phyloP scores from a whole-genome alignment of 2,113 vertebrate genomes.

The Chascanopsetta lugubris region DNA sequence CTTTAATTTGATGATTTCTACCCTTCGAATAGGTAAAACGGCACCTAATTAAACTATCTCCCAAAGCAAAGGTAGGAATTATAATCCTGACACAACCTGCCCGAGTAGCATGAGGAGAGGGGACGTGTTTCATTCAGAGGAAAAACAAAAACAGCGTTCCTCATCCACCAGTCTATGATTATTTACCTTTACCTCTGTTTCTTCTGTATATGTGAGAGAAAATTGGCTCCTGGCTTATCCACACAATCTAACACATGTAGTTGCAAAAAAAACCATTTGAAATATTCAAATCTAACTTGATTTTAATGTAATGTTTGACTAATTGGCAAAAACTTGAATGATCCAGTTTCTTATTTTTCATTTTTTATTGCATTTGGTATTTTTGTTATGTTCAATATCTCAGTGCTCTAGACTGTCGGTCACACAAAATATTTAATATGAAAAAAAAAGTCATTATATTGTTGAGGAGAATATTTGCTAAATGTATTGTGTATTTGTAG shows the following conservation, averaged over 20 bases:
- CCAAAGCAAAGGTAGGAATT: constrained; percentile 17
- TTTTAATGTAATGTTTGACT: not conserved
- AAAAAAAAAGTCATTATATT: not conserved
- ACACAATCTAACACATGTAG: not conserved
- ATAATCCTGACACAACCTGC: constrained; percentile 16
- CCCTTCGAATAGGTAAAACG: too few species aligned
- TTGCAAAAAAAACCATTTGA: not conserved
- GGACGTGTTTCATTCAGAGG: constrained; percentile 4
- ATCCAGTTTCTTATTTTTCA: not conserved
- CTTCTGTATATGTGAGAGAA: not conserved
- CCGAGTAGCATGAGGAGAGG: not conserved
- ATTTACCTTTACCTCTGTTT: constrained; percentile 9
- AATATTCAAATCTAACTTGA: not conserved
- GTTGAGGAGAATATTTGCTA: too few species aligned
- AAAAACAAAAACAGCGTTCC: constrained; percentile 12
- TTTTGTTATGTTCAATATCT: not conserved
- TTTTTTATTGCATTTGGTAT: not conserved
- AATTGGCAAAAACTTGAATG: not conserved
- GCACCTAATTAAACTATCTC: constrained; percentile 18
- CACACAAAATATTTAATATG: not conserved
- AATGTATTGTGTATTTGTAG: too few species aligned
- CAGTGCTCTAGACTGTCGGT: not conserved
- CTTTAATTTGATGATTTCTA: constrained; percentile 50
- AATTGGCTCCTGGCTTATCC: not conserved
- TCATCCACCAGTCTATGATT: constrained; percentile 9